Percentiles rank a stretch among this genome's conserved stretches.
Conservation (phyloP, 2,113 vertebrate genomes). For the Tursiops truncatus region DNA sequence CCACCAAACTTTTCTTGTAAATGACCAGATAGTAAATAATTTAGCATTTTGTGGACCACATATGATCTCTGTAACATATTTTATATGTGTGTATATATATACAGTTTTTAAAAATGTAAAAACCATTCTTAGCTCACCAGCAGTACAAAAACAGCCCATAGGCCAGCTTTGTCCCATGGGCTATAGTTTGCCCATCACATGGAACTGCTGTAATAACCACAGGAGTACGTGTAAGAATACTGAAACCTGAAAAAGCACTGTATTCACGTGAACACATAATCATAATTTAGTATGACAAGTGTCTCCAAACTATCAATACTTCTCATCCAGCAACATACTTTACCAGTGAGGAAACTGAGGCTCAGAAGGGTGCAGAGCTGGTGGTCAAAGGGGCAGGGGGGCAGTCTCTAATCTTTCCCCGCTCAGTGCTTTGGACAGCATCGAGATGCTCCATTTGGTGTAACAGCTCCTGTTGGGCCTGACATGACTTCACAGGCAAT, state of each 20-base stretch:
- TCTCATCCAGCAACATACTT: not conserved
- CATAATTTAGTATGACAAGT: not conserved
- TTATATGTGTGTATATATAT: not conserved
- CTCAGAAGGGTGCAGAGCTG: not conserved
- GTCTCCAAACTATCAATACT: not conserved
- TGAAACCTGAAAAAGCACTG: not conserved
- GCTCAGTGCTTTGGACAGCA: not conserved
- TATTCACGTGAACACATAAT: not conserved
- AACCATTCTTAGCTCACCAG: not conserved
- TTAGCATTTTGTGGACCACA: not conserved
- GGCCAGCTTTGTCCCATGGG: not conserved
- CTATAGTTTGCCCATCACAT: not conserved
- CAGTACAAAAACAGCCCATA: rapidly evolving
- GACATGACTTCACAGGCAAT: not conserved
- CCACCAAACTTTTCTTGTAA: not conserved
- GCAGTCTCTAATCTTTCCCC: not conserved
- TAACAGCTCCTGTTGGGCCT: not conserved
- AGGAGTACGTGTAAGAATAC: not conserved
- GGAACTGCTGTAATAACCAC: not conserved
- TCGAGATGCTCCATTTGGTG: not conserved
- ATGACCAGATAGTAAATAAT: not conserved
- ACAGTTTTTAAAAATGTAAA: not conserved
- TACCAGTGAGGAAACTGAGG: not conserved
- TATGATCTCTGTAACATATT: not conserved
- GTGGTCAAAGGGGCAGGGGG: not conserved